Conservation (phyloP, 1,140 invertebrate genomes). For the Magallana ariakensis region DNA sequence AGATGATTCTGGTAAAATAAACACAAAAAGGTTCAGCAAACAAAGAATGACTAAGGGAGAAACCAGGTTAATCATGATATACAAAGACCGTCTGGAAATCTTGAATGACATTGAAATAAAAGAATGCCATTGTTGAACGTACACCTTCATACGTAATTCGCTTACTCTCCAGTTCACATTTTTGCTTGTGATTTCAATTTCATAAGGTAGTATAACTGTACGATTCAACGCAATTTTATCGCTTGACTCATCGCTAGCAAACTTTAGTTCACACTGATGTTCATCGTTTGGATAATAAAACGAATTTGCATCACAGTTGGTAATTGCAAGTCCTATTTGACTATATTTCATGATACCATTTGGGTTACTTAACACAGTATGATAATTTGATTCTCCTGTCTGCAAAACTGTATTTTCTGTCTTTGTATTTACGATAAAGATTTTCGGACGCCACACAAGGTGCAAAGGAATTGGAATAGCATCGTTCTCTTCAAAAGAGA, state of each 20-base stretch:
- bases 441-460: not conserved
- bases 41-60: constrained; percentile 20
- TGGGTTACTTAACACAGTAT: not conserved
- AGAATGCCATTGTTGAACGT: not conserved
- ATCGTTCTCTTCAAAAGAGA: not conserved
- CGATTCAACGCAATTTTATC: not conserved
- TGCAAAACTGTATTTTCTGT: not conserved
- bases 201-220: too few relatives aligned
- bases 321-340: not conserved
- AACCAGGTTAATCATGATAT: constrained; percentile 18
- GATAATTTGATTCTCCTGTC: not conserved
- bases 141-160: not conserved
- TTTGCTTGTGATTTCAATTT: not conserved
- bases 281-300: constrained; percentile 4
- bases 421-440: not conserved
- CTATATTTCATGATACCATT: not conserved
- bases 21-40: constrained; percentile 44
- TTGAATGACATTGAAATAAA: not conserved
- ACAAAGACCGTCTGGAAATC: not conserved
- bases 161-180: not conserved
- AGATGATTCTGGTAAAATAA: constrained; percentile 36
- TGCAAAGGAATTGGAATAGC: not conserved
- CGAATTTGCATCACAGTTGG: not conserved
- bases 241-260: not conserved
- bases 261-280: not conserved